phyloP scores from a whole-genome alignment of 2,888 invertebrate genomes.

The Caenorhabditis auriculariae region DNA sequence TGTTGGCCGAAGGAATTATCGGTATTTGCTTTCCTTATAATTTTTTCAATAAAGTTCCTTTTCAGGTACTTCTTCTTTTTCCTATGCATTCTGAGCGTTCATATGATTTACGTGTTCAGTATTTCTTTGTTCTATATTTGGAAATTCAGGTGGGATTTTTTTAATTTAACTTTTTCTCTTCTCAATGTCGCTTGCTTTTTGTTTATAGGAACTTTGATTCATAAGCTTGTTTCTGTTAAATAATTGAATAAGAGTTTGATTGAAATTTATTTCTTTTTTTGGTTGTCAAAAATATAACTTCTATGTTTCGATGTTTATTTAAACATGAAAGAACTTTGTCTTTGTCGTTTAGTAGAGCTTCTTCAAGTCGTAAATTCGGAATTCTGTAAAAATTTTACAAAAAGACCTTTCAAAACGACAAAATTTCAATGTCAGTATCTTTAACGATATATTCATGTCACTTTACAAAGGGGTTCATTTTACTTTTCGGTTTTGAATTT shows the following conservation, averaged over 20 bases:
- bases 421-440: no score
- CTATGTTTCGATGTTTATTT: neutral
- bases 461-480: no score
- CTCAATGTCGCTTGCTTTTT: neutral
- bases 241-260: no score
- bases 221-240: neutral
- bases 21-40: conserved; percentile 97
- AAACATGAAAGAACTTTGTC: conserved; percentile 5
- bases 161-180: neutral
- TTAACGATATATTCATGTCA: no score
- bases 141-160: conserved; percentile 31
- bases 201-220: neutral
- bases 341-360: no score
- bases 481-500: no score
- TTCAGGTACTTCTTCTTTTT: conserved; percentile 90
- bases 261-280: no score
- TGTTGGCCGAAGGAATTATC: conserved; percentile 70
- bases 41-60: conserved; percentile 66
- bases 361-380: no score
- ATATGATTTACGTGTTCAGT: conserved; percentile 95
- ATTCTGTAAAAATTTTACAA: no score
- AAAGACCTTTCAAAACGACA: no score
- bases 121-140: conserved; percentile 89
- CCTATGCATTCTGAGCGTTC: conserved; percentile 88
- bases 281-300: no score